phyloP scores from a whole-genome alignment of 2,888 invertebrate genomes.

The Acanthococcus lagerstroemiae region DNA sequence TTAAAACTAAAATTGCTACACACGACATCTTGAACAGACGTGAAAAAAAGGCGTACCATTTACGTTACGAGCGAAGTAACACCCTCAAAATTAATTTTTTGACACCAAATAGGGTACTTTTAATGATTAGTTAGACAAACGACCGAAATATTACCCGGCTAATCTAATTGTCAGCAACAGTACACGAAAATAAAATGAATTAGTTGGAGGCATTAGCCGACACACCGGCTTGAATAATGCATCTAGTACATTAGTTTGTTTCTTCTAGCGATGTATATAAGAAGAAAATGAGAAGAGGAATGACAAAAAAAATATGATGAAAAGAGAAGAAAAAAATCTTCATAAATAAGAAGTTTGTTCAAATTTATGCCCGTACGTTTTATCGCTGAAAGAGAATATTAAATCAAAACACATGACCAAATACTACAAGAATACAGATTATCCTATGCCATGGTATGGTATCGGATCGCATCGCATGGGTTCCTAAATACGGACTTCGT shows the following conservation, averaged over 20 bases:
- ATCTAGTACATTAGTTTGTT: neutral
- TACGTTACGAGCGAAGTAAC: neutral
- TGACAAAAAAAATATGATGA: neutral
- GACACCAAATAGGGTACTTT: neutral
- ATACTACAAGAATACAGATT: constrained; percentile 12
- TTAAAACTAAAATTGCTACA: no score
- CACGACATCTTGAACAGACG: no score
- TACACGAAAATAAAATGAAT: neutral
- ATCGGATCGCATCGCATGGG: constrained; percentile 14
- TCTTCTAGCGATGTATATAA: neutral
- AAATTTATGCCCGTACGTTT: constrained; percentile 17
- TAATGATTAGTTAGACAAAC: neutral
- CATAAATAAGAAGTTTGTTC: constrained; percentile 17
- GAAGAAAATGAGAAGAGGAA: neutral
- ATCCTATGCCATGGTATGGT: no score
- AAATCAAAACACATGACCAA: constrained; percentile 20
- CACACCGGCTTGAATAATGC: neutral
- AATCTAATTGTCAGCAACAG: neutral
- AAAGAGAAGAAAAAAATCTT: neutral
- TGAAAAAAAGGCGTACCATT: no score
- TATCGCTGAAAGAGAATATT: constrained; percentile 17
- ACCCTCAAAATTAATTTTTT: neutral
- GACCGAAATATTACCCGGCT: neutral
- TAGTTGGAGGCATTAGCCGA: neutral
- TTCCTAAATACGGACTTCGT: constrained; percentile 4